Conservation (phyloP, 2,113 vertebrate species). For the Lichenostomus cassidix region DNA sequence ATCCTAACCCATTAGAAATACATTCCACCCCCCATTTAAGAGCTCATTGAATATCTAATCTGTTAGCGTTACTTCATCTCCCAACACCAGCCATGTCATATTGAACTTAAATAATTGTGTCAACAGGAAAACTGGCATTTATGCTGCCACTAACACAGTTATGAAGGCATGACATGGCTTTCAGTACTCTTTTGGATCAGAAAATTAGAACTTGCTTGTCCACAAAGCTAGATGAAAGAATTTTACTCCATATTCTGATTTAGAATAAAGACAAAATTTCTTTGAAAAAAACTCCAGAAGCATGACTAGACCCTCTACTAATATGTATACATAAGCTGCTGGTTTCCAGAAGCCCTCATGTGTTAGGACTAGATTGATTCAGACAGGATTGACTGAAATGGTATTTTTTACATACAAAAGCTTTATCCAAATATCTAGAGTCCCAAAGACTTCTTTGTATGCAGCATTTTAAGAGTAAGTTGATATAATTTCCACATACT, state of each 20-base stretch:
- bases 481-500: background rate
- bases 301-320: background rate
- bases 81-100: background rate
- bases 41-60: background rate
- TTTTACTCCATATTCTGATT: background rate
- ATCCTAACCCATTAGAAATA: background rate
- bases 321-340: background rate
- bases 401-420: background rate
- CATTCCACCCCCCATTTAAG: accelerated
- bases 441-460: background rate
- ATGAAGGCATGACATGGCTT: background rate
- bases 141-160: background rate
- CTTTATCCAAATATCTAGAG: background rate
- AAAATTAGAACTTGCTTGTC: background rate
- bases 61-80: background rate
- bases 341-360: background rate
- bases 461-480: background rate
- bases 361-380: background rate
- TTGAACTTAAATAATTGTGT: background rate
- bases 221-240: background rate
- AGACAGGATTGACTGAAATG: background rate
- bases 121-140: background rate
- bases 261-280: background rate
- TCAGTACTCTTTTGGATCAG: background rate
- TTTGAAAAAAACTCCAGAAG: background rate